These are phyloP conservation scores for Nephrocerus scutellatus DNA, from an alignment of 2,888 invertebrate species.

Conservation along the genomic window DNA sequence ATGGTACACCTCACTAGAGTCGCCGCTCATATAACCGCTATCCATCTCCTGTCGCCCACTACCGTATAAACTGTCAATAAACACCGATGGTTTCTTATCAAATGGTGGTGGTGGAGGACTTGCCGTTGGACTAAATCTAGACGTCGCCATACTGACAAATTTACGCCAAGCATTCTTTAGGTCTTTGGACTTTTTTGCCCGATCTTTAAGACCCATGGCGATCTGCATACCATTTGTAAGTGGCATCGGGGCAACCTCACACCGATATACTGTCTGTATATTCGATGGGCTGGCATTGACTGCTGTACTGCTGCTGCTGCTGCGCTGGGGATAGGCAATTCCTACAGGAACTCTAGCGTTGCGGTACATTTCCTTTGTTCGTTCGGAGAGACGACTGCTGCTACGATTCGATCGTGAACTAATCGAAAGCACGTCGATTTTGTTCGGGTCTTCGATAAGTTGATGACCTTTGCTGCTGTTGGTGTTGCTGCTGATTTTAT, in stretches of 20 bases:
- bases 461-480: no score
- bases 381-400: slow-evolving; percentile 42
- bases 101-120: slow-evolving; percentile 39
- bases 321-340: slow-evolving; percentile 42
- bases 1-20: slow-evolving; percentile 59
- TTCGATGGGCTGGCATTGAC: slow-evolving; percentile 25
- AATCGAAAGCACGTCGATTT: slow-evolving; percentile 41
- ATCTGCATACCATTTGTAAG: slow-evolving; percentile 47
- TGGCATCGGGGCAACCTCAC: slow-evolving; percentile 43
- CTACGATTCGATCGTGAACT: slow-evolving; percentile 45
- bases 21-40: slow-evolving; percentile 79
- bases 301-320: slow-evolving; percentile 29
- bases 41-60: slow-evolving; percentile 56
- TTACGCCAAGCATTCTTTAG: slow-evolving; percentile 48
- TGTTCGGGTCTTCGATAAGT: slow-evolving; percentile 39
- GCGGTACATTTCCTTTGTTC: slow-evolving; percentile 44
- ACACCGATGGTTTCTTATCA: slow-evolving; percentile 39
- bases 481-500: slow-evolving; percentile 1
- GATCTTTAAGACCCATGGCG: slow-evolving; percentile 46
- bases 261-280: slow-evolving; percentile 46
- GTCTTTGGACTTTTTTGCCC: slow-evolving; percentile 47
- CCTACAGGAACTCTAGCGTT: slow-evolving; percentile 44
- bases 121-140: slow-evolving; percentile 45
- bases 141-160: slow-evolving; percentile 46
- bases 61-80: slow-evolving; percentile 39